Percentiles rank a stretch among this genome's conserved stretches.
phyloP scores from a whole-genome alignment of 2,113 vertebrate species.

The Salvelinus sp. region DNA sequence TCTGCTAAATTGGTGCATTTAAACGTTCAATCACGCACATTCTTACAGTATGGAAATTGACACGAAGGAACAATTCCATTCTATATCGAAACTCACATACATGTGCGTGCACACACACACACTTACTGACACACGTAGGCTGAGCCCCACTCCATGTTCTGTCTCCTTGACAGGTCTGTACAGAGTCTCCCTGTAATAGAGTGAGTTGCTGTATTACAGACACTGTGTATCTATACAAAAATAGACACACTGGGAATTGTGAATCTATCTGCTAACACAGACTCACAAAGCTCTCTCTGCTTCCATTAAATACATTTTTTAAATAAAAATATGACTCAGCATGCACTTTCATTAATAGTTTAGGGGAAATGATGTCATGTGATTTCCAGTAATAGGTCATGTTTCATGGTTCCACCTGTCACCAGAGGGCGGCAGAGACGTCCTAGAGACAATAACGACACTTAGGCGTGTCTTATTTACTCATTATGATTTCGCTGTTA shows the following conservation, averaged over 20 bases:
- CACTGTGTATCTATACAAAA: conserved; percentile 37
- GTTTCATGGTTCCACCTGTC: too few species aligned
- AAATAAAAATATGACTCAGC: background rate
- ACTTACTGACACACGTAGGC: conserved; percentile 85
- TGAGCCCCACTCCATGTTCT: conserved; percentile 82
- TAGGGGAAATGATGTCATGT: conserved; percentile 35
- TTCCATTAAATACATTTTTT: background rate
- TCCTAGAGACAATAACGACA: too few species aligned
- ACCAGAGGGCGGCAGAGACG: too few species aligned
- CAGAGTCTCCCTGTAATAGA: conserved; percentile 76
- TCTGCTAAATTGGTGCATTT: too few species aligned
- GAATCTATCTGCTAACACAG: background rate
- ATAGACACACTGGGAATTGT: background rate
- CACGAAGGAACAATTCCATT: too few species aligned
- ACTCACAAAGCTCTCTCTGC: conserved; percentile 45
- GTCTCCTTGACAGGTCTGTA: conserved; percentile 83
- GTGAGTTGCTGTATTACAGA: background rate
- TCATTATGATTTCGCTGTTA: too few species aligned
- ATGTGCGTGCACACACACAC: conserved; percentile 28
- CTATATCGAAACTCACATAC: background rate
- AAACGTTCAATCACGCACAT: background rate
- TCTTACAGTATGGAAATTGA: background rate
- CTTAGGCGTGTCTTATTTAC: too few species aligned
- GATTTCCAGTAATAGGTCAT: conserved; percentile 37
- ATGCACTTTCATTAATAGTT: background rate